Base-by-base conservation (phyloP, 2,113 vertebrate genomes). In the Coreoperca whiteheadi region DNA sequence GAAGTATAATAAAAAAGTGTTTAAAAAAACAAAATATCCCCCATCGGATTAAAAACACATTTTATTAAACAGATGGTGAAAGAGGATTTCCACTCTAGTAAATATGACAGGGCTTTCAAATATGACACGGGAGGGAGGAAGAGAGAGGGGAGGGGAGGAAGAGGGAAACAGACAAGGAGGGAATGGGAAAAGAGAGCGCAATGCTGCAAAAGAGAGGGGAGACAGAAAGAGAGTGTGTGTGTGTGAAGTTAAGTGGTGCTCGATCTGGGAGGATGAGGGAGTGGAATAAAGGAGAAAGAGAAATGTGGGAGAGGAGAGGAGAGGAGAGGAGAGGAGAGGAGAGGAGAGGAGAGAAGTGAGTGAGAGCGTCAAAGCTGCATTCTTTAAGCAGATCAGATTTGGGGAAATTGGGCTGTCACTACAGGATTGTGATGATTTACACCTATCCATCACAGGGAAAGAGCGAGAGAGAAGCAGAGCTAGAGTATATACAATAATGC, bases 341-440 rank as follows among this genome's bases (percentile, higher is more conserved):
- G 74, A 92, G n/a, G n/a, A n/a, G n/a, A n/a, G n/a, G n/a, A n/a
- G 91, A 74, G 32, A 53, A 87, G 85, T 68, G 84, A 91, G 87
- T 28, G 9, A 67, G 88, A 94, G 94, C 88, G 86, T 93, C 94
- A 96, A 94, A 97, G 96, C 95, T 95, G 90, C 93, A 97, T 93
- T 98, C 97, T 99, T 98, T 99, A 99, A 99, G 97, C 97, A 99
- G 97, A 99, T 99, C 98, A 99, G 97, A 98, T 98, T 97, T 97
- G 97, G 88, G 82, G 95, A 98, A 99, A 99, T 99, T 98, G 98
- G 97, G 96, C 98, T 99, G 98, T 99, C 98, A 99, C 96, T 96
- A 96, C 95, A 84, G 97, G 97, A 97, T 96, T 96, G 98, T 95
- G 94, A 96, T 98, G 97, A 99, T 98, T 98, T 99, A 98, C 97